Conservation (phyloP, 2,797 vertebrate genomes). For the Poliocrania exsul region DNA sequence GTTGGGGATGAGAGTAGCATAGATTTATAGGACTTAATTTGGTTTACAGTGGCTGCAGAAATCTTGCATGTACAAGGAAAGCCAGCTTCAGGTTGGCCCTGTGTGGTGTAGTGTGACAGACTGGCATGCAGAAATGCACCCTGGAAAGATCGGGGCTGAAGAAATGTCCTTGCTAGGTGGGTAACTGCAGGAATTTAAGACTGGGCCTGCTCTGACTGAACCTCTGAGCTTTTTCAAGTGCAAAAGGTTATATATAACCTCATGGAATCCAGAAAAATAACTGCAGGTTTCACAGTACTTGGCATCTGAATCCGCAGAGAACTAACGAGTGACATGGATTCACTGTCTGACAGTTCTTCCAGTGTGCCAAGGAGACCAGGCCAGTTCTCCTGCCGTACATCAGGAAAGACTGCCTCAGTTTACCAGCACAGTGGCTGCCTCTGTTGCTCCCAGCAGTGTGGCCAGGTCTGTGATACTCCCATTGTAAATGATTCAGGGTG, state of each 20-base stretch:
- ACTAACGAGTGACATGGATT: neutral
- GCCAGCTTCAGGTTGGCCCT: neutral
- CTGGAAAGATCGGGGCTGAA: neutral
- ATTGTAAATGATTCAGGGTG: neutral
- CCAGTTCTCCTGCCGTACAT: neutral
- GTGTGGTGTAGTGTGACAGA: neutral
- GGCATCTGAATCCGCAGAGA: neutral
- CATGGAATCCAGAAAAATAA: neutral
- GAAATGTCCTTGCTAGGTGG: rapidly evolving
- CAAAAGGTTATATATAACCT: neutral
- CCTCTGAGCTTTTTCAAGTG: neutral
- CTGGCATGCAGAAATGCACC: neutral
- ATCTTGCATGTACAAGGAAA: neutral
- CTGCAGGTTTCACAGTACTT: neutral
- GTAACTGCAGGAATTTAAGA: neutral
- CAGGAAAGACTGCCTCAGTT: neutral
- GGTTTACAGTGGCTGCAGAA: neutral
- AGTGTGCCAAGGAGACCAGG: neutral
- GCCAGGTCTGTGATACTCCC: neutral
- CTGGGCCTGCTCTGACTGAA: neutral
- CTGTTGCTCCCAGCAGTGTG: neutral
- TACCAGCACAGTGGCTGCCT: neutral
- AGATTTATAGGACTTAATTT: neutral
- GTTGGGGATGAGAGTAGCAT: neutral
- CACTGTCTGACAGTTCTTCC: neutral